Evolutionary conservation across 2,888 invertebrate species (phyloP), one percentile per base, ranked within the genome.

Genomic region (Pyralis farinalis): DNA sequence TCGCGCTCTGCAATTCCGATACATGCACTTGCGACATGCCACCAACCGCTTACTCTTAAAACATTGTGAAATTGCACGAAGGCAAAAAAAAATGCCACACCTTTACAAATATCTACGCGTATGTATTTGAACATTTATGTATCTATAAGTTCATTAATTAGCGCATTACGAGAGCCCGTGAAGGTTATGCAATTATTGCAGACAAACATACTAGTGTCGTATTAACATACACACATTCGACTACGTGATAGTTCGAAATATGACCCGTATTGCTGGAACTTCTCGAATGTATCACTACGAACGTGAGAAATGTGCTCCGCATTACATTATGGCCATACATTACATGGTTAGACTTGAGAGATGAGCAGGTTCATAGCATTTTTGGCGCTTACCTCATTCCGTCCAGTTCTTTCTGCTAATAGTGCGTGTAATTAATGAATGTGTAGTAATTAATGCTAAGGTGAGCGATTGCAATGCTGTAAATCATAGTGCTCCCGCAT

Each of bases 301-400:
- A 67, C 63, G 67, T 70, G 65, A 63, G 65, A 74, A 68, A 69
- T 83, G 71, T 78, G 82, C 71, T 68, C 63, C 53, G 7, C 25
- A 25, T 25, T 8, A 25, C 25, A 25, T n/a, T n/a, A 25, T 25
- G 25, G 7, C 25, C 7, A 4, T 7, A 25, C 25, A 25, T 5
- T 21, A n/a, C 4, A 16, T 16, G 16, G 16, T 4, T 16, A n/a
- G n/a, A n/a, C n/a, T 21, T 21, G 7, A 7, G 3, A 25, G 25
- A 7, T 25, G 7, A 16, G 16, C 4, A 16, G 16, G 16, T 16
- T 16, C n/a, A 25, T 3, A 31, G 12, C 1, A 25, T 39, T 27
- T 33, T 39, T 39, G 32, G 39, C 39, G 9, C 33, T 39, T 39
- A 33, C 39, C 27, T 33, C 39, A 39, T 33, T 12, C 32, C 25